Base-by-base conservation (phyloP, 2,888 invertebrate genomes). In the Leistus spinibarbis region DNA sequence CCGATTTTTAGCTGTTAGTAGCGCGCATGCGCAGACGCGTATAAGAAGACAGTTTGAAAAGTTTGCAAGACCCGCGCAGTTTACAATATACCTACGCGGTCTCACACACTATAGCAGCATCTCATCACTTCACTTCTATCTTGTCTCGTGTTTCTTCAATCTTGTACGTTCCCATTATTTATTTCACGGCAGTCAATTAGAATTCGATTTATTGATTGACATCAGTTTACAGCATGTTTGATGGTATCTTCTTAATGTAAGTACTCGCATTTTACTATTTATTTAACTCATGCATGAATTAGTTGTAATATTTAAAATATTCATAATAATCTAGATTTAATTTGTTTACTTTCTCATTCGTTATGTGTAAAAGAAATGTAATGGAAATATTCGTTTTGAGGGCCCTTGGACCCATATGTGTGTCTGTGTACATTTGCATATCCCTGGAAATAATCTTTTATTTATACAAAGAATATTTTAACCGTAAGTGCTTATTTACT, bases 51-150 rank as follows among this genome's bases (percentile, higher is more conserved):
- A 76, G 76, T 79, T 79, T 78, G 78, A 79, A 79, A 80, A 79
- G 66, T 79, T 79, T 79, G 76, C 77, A 77, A 68, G 69, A 76
- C 77, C 78, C 79, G 79, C 79, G 77, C 78, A 77, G 77, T 78
- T 17, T 69, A 70, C 76, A 66, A 65, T 66, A 72, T 57, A 63
- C 54, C 56, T 56, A 54, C 63, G 63, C 54, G 68, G 54, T 64
- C 64, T 70, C 40, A 40, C 40, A 40, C 40, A 40, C 40, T 40
- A 40, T 40, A 40, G 40, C 40, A 40, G 40, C 40, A 40, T 40
- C 40, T 40, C 40, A 40, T 40, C 40, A 40, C 40, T 40, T 40
- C 40, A 40, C 40, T 40, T 13, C 40, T 40, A 40, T 7, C 13
- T 13, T 40, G 40, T 40, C 13, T 13, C 2, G 10, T 40, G 40